phyloP scores from a whole-genome alignment of 2,888 invertebrate genomes.

The Sinotaia quadrata region DNA sequence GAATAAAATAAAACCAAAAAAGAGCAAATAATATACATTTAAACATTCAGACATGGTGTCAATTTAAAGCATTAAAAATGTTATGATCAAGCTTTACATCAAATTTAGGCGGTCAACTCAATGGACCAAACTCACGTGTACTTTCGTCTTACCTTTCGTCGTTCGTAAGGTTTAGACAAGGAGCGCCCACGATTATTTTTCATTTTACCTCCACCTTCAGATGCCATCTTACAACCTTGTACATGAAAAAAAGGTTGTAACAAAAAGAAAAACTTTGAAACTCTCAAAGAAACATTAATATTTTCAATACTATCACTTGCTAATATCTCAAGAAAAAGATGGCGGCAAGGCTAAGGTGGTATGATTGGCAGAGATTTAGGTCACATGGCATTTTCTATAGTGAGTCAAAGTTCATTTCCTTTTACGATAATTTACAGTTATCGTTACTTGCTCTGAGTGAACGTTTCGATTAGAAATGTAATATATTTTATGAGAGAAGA shows the following conservation, averaged over 20 bases:
- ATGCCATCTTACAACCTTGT: constrained; percentile 39
- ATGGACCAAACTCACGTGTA: constrained; percentile 30
- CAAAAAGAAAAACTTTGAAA: constrained; percentile 9
- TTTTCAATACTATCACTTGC: constrained; percentile 29
- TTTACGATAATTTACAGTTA: too few relatives aligned
- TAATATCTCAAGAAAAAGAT: constrained; percentile 50
- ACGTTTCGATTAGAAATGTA: too few relatives aligned
- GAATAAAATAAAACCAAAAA: too few relatives aligned
- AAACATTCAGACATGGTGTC: too few relatives aligned
- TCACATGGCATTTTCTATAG: constrained; percentile 43
- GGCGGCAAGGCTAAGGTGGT: constrained; percentile 49
- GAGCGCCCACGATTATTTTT: constrained; percentile 42
- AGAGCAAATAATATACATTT: too few relatives aligned
- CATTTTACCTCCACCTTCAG: constrained; percentile 51
- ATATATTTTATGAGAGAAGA: too few relatives aligned
- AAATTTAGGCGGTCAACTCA: constrained; percentile 22
- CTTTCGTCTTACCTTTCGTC: constrained; percentile 45
- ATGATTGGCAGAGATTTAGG: constrained; percentile 47
- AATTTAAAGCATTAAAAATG: too few relatives aligned
- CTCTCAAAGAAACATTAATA: constrained; percentile 25
- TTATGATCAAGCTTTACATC: too few relatives aligned
- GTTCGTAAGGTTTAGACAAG: constrained; percentile 48
- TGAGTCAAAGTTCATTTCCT: constrained; percentile 34
- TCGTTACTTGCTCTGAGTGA: too few relatives aligned
- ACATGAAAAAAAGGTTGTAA: constrained; percentile 17